Evolutionary conservation across 2,113 vertebrate genomes (phyloP).

Genomic region (Aspiorhynchus laticeps): DNA sequence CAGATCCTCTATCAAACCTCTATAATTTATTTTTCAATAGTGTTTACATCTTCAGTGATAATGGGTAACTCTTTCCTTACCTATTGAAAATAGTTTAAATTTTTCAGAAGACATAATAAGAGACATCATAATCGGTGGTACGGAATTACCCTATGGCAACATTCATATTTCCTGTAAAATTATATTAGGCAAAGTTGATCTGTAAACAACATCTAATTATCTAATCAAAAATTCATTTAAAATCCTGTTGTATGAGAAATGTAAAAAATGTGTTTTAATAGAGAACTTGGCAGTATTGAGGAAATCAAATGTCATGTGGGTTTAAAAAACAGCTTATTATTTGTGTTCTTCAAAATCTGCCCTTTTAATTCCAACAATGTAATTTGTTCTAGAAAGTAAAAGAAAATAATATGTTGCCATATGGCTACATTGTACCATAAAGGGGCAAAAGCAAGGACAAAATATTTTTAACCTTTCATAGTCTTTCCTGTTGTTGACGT

Average conservation of each 20-base stretch:
- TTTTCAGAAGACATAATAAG: neutral
- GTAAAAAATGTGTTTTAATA: neutral
- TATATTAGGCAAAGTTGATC: neutral
- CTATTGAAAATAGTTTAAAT: neutral
- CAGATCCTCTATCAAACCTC: too few species aligned
- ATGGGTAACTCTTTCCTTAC: neutral
- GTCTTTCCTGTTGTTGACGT: neutral
- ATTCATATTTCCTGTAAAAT: neutral
- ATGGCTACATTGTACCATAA: neutral
- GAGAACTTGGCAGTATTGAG: neutral
- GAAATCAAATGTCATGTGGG: neutral
- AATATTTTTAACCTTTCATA: neutral
- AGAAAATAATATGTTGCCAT: neutral
- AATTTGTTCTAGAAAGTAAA: neutral
- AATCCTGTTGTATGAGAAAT: neutral
- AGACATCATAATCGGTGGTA: neutral
- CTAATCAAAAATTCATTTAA: neutral
- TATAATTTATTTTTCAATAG: too few species aligned
- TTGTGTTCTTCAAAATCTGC: neutral
- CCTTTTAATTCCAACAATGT: neutral
- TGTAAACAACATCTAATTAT: neutral
- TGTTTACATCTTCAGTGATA: neutral
- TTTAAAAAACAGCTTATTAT: neutral
- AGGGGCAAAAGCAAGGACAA: neutral
- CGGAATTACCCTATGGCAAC: neutral